Conservation (phyloP, 2,888 invertebrate genomes). For the Agriopis leucophaearia region DNA sequence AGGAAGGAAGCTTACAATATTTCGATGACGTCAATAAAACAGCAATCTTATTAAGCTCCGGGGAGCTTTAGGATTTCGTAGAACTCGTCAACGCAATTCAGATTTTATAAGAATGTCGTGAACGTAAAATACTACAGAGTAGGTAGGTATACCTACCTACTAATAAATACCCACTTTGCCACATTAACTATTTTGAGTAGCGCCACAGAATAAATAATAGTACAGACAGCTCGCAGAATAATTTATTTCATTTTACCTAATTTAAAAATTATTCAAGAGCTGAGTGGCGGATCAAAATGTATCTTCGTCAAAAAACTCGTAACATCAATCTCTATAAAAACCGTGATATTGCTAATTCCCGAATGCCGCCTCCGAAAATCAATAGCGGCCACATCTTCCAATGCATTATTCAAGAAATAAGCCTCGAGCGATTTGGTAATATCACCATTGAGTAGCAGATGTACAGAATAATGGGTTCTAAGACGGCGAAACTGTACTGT, state of each 20-base stretch:
- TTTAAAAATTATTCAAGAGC: not conserved
- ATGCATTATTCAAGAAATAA: slow-evolving; percentile 35
- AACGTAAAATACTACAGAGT: too few species aligned
- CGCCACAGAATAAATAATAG: too few species aligned
- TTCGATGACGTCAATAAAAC: slow-evolving; percentile 10
- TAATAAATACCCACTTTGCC: not conserved
- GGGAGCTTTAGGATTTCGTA: not conserved
- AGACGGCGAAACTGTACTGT: not conserved
- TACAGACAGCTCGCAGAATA: not conserved
- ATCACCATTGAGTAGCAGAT: not conserved
- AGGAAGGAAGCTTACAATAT: slow-evolving; percentile 9
- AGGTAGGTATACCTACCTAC: too few species aligned
- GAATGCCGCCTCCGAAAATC: slow-evolving; percentile 38
- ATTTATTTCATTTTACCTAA: not conserved
- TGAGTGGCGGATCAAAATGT: slow-evolving; percentile 16
- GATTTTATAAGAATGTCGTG: not conserved
- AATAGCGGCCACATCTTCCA: slow-evolving; percentile 26
- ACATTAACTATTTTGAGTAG: too few species aligned
- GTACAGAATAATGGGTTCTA: not conserved
- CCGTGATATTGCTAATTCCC: slow-evolving; percentile 39
- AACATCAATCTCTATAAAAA: slow-evolving; percentile 35
- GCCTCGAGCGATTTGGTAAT: slow-evolving; percentile 54
- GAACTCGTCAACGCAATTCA: not conserved
- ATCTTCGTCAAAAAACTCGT: slow-evolving; percentile 19
- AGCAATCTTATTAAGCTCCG: not conserved